These are phyloP conservation scores for Actinia tenebrosa DNA, from an alignment of 64 coral and sea anemone species.

Conservation along the genomic window DNA sequence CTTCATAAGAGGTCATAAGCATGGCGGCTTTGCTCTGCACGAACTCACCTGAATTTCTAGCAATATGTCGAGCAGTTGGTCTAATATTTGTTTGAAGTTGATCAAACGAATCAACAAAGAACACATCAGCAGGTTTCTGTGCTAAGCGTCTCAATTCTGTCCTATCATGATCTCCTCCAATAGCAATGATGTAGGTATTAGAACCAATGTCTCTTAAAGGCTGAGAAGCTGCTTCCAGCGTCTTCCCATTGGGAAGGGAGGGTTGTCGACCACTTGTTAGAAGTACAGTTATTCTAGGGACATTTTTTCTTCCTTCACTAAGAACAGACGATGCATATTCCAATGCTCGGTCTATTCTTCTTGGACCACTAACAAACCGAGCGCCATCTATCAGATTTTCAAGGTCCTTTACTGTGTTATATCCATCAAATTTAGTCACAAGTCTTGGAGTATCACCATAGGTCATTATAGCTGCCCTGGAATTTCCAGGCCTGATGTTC, in stretches of 20 bases:
- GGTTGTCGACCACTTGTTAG: constrained; percentile 29
- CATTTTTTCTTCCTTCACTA: constrained; percentile 29
- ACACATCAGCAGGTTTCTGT: constrained; percentile 14
- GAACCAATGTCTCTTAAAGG: constrained; percentile 22
- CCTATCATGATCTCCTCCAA: constrained; percentile 21
- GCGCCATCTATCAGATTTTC: constrained; percentile 26
- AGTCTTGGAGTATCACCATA: constrained; percentile 16
- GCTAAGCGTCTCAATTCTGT: constrained; percentile 21
- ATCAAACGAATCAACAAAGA: constrained; percentile 20
- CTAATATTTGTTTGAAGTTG: constrained; percentile 29
- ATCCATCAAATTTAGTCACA: constrained; percentile 26
- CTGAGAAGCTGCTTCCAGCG: constrained; percentile 8
- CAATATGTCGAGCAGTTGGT: constrained; percentile 41
- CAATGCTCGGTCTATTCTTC: constrained; percentile 41
- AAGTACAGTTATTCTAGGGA: constrained; percentile 24
- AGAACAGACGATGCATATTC: constrained; percentile 15
- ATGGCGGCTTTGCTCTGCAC: neutral
- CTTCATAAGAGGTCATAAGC: no score
- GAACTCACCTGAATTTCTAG: constrained; percentile 4
- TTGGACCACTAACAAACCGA: constrained; percentile 16
- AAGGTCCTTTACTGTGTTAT: neutral
- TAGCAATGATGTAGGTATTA: constrained; percentile 33
- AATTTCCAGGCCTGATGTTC: constrained; percentile 8
- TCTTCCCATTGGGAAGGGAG: constrained; percentile 10
- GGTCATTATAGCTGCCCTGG: constrained; percentile 22